Conservation (phyloP, 2,888 invertebrate genomes). For the Dryococelus australis region DNA sequence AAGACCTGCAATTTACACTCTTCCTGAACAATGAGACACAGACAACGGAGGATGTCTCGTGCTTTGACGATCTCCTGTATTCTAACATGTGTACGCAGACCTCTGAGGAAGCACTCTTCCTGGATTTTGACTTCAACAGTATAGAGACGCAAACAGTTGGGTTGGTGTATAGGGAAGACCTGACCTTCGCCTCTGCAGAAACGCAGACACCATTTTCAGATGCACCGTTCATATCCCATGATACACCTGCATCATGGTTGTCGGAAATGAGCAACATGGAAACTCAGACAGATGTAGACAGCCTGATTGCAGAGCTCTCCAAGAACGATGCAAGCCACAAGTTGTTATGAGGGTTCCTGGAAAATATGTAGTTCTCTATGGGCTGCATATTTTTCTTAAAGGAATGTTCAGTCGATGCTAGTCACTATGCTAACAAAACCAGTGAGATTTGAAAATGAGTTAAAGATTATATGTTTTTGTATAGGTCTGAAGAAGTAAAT, state of each 20-base stretch:
- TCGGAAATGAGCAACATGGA: slow-evolving; percentile 44
- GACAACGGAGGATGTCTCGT: slow-evolving; percentile 57
- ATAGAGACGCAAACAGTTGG: slow-evolving; percentile 72
- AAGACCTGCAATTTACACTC: slow-evolving; percentile 41
- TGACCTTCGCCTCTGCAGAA: slow-evolving; percentile 64
- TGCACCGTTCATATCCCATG: neutral
- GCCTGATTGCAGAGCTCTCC: slow-evolving; percentile 42
- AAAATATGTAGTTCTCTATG: neutral
- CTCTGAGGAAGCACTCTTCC: slow-evolving; percentile 64
- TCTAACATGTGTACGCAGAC: slow-evolving; percentile 63
- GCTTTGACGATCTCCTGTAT: slow-evolving; percentile 58
- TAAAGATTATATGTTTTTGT: neutral
- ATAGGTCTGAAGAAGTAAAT: neutral
- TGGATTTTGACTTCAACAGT: slow-evolving; percentile 65
- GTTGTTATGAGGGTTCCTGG: slow-evolving; percentile 38
- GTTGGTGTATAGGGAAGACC: slow-evolving; percentile 61
- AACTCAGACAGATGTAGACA: slow-evolving; percentile 42
- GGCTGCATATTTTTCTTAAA: slow-evolving; percentile 12
- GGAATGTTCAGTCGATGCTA: neutral
- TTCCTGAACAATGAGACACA: slow-evolving; percentile 50
- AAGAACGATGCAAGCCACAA: slow-evolving; percentile 40
- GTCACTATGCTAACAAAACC: neutral
- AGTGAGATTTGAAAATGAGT: neutral
- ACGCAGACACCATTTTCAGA: slow-evolving; percentile 61
- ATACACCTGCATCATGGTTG: neutral